phyloP scores from a whole-genome alignment of 2,113 vertebrate genomes.

The Promerops cafer region DNA sequence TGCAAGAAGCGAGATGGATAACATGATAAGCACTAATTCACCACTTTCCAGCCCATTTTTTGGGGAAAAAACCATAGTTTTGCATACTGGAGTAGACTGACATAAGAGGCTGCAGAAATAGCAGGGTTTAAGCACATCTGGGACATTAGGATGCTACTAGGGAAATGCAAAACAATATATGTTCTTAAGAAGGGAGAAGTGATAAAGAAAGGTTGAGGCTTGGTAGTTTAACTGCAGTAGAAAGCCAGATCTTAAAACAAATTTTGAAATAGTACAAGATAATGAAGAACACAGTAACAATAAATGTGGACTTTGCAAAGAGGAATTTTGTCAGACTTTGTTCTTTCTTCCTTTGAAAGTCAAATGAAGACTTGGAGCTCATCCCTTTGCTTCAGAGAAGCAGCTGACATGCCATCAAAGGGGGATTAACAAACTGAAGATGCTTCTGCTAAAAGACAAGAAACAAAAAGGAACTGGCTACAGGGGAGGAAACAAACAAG shows the following conservation, averaged over 20 bases:
- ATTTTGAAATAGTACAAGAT: not conserved
- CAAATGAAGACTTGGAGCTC: not conserved
- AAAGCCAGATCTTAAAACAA: not conserved
- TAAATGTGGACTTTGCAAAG: not conserved
- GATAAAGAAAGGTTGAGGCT: not conserved
- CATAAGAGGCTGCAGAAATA: not conserved
- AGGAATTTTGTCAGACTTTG: not conserved
- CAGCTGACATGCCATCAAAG: not conserved
- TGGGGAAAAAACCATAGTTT: not conserved
- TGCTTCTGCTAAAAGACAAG: not conserved
- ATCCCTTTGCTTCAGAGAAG: slow-evolving; percentile 10
- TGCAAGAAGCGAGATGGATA: not conserved
- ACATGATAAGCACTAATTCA: not conserved
- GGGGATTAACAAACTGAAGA: not conserved
- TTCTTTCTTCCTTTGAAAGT: slow-evolving; percentile 10
- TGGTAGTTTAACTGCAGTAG: not conserved
- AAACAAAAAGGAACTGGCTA: not conserved
- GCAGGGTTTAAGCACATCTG: not conserved
- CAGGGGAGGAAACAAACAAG: not conserved
- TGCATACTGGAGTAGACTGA: not conserved
- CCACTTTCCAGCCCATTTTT: not conserved
- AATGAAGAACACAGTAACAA: not conserved
- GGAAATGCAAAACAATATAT: not conserved
- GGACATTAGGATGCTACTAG: not conserved
- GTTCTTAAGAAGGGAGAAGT: not conserved